Percentiles rank a stretch among this genome's conserved stretches.
These are phyloP conservation scores for Anguilla pacifica DNA, from an alignment of 2,797 vertebrate species.

Conservation along the genomic window DNA sequence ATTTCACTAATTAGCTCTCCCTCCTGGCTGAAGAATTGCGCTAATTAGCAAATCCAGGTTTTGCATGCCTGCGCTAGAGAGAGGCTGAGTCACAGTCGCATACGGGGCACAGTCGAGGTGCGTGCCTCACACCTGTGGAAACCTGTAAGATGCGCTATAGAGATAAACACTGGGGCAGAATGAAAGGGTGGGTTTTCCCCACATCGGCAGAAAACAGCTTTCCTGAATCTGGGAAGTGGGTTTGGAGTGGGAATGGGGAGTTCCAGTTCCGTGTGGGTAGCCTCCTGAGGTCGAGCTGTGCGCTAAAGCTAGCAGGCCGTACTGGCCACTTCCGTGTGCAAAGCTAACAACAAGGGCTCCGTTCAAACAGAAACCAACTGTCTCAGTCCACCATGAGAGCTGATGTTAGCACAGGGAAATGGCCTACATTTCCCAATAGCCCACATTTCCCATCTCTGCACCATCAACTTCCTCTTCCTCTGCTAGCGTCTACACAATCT, in stretches of 20 bases:
- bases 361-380: background rate
- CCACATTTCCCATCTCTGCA: too few species aligned
- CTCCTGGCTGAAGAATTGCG: too few species aligned
- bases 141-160: background rate
- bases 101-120: background rate
- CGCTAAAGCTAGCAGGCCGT: background rate
- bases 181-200: background rate
- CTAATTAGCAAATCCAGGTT: too few species aligned
- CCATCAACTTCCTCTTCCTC: too few species aligned
- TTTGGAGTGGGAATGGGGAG: background rate
- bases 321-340: background rate
- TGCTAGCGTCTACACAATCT: too few species aligned
- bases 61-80: too few species aligned
- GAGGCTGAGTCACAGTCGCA: too few species aligned
- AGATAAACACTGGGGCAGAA: background rate
- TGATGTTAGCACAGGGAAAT: background rate
- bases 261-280: background rate
- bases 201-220: background rate
- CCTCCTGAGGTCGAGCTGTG: background rate
- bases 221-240: background rate
- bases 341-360: background rate
- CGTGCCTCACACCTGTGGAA: background rate
- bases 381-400: background rate
- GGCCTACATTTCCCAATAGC: background rate
- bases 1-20: too few species aligned